phyloP scores from a whole-genome alignment of 2,113 vertebrate genomes.

The Larimichthys polyactis region DNA sequence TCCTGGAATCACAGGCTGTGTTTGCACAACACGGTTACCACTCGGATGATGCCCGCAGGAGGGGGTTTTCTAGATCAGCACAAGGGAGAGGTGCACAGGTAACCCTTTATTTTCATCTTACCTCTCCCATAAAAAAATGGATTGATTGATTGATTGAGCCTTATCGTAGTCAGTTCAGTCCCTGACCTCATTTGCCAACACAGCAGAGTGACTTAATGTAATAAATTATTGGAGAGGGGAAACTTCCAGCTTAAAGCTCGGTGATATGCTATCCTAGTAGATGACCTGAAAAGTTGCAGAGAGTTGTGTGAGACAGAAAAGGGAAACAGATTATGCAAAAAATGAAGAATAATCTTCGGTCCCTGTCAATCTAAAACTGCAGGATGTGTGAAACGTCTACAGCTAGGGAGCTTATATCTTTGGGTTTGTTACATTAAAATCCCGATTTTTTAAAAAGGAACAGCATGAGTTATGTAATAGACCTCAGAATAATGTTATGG shows the following conservation, averaged over 20 bases:
- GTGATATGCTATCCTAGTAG: not conserved
- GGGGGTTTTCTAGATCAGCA: not conserved
- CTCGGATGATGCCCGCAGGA: not conserved
- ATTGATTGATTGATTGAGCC: not conserved
- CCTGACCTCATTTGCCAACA: not conserved
- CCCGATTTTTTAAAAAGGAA: not conserved
- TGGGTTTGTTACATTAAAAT: not conserved
- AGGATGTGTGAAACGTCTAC: not conserved
- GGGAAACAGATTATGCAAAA: not conserved
- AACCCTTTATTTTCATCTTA: not conserved
- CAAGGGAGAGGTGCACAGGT: not conserved
- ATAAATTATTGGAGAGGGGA: too few relatives aligned
- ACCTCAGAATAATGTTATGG: not conserved
- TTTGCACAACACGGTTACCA: constrained; percentile 21
- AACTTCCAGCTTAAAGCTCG: too few relatives aligned
- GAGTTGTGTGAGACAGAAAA: not conserved
- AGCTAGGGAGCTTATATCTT: not conserved
- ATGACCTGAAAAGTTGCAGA: not conserved
- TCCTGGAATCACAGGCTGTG: constrained; percentile 49
- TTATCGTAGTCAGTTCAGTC: not conserved
- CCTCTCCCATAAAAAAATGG: not conserved
- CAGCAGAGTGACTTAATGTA: not conserved
- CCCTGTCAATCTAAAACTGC: not conserved
- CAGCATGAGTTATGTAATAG: not conserved
- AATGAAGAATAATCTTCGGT: not conserved